Evolutionary conservation across 2,113 vertebrate species (phyloP), one percentile per base, ranked within the genome.

Genomic region (Lycocorax pyrrhopterus): DNA sequence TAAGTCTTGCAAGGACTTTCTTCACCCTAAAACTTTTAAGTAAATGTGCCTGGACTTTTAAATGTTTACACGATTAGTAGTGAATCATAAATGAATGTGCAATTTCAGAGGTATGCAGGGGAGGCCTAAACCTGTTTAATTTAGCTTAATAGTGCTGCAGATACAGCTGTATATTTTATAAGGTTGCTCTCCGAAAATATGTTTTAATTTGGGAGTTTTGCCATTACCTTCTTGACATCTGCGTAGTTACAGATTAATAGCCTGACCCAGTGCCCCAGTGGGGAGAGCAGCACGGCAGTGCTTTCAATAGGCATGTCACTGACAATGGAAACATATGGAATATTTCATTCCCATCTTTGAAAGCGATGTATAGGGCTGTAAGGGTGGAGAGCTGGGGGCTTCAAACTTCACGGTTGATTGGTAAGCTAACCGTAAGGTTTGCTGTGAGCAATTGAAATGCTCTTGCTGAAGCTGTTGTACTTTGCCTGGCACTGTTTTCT

Each of bases 261-360:
- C 46, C 69, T 97, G 97, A 96, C 97, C 97, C 93, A 51, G 73
- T 88, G 93, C 84, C 97, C 93, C 95, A n/a, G 94, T 89, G 7
- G 96, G 96, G 92, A 93, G 96, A 96, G 96, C 84, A 29, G 93
- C 10, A 1, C 46, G 91, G 96, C 91, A 71, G 84, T 77, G 91
- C 94, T 97, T 96, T 97, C 96, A 97, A 74, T 93, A 92, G 96
- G 74, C 87, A 7, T 96, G 96, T 97, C 93, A 6, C 78, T 67
- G 87, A 96, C 97, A 97, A 68, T 97, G 97, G 91, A 95, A 97
- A 94, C 97, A 96, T 94, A 96, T 75, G 97, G 97, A 85, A 95
- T 97, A 90, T 97, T 94, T 98, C 96, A 97, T 85, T 96, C 75
- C 89, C 37, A 21, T 35, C 89, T 84, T 89, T 88, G 58, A 90